phyloP scores from a whole-genome alignment of 2,113 vertebrate genomes.

The Mustela nigripes region DNA sequence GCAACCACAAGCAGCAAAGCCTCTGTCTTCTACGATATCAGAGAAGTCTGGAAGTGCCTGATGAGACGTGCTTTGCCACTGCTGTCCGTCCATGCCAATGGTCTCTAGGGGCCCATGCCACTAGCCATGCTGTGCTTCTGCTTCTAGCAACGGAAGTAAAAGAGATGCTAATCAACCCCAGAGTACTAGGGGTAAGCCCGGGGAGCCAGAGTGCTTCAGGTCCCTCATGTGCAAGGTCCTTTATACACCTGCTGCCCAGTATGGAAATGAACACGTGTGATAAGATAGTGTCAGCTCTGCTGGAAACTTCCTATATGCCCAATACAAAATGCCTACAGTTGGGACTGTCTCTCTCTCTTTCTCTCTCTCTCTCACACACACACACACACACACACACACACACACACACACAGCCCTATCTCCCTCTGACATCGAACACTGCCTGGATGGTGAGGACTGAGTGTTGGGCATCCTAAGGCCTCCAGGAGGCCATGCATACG shows the following conservation, averaged over 20 bases:
- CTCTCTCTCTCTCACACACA: background rate
- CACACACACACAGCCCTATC: background rate
- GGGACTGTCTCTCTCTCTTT: background rate
- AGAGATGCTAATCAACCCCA: background rate
- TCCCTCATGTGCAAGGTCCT: slow-evolving; percentile 34
- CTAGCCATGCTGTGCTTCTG: background rate
- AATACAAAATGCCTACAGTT: background rate
- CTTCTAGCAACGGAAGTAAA: background rate
- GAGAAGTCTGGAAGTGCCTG: background rate
- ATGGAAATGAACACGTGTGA: slow-evolving; percentile 54
- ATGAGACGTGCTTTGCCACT: background rate
- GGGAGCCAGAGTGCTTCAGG: background rate
- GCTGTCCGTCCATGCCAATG: rapidly evolving
- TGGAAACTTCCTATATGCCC: slow-evolving; percentile 57
- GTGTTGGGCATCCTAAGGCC: background rate
- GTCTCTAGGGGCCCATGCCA: background rate
- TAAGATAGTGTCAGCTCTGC: slow-evolving; percentile 41
- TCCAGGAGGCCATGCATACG: background rate
- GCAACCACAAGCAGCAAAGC: too few relatives aligned
- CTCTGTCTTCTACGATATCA: background rate
- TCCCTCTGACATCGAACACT: slow-evolving; percentile 6
- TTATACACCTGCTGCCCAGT: background rate
- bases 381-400: background rate
- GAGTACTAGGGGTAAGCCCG: background rate
- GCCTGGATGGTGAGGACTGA: background rate